Evolutionary conservation across 2,888 invertebrate species (phyloP), one percentile per base, ranked within the genome.

Genomic region (Cephus pulcher): DNA sequence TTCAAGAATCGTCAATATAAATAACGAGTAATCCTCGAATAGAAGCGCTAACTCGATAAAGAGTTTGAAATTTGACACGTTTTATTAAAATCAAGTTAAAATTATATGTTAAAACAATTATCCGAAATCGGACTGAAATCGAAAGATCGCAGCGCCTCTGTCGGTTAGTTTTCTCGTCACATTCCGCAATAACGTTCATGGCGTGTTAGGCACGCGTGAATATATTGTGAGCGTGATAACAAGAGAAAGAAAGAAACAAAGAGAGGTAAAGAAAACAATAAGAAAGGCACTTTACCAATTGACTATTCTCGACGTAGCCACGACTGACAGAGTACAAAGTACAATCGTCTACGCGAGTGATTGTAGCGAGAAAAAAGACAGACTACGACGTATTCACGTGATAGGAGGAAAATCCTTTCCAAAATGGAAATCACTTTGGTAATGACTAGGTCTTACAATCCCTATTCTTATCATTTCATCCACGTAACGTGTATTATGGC

Each of bases 371-470:
- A 77, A 76, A 75, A n/a, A 69, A 75, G 75, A 30, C 34, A 37
- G 74, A 34, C 35, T 37, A 34, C 70, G 56, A 34, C 71, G 71
- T 71, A 23, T 37, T 33, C 56, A 77, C 37, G 75, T 75, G 74
- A 74, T 74, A 69, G n/a, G 74, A 78, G 75, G 40, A 75, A 30
- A 78, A n/a, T 73, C 34, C 73, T 78, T 68, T 73, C 56, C 73
- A 23, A 73, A 40, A 76, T 82, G 82, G 83, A 86, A 87, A 86
- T 91, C 89, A 90, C 91, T 91, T 91, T 91, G 91, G 91, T 90
- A 91, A 90, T 91, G 91, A 91, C 91, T 91, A 91, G 91, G 89
- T 89, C 88, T 89, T 89, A 87, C 86, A 82, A 87, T 86, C 85
- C 86, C 86, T 88, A 86, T 79, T 75, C 80, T 80, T 80, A 77